Evolutionary conservation across 2,113 vertebrate genomes (phyloP).

Genomic region (Crotophaga sulcirostris): DNA sequence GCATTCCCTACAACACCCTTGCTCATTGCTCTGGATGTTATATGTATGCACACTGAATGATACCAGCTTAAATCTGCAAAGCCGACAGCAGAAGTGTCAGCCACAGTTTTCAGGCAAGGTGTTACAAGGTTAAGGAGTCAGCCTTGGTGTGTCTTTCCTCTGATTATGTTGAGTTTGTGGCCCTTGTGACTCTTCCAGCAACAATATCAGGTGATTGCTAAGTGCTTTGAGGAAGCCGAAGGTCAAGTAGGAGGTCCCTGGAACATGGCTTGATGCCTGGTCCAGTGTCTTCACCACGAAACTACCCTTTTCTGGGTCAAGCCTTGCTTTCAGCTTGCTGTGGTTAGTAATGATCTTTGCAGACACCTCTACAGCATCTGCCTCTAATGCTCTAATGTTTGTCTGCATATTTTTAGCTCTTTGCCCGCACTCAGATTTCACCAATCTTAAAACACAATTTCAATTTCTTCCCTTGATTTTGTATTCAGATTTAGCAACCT

Average conservation of each 20-base stretch:
- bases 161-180: accelerated
- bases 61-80: background rate
- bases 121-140: background rate
- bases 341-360: background rate
- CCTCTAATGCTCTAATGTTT: background rate
- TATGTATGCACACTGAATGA: background rate
- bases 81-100: background rate
- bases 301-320: background rate
- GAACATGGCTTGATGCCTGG: background rate
- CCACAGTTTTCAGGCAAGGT: background rate
- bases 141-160: background rate
- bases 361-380: background rate
- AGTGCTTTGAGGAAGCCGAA: background rate
- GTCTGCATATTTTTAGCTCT: background rate
- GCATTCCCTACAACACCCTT: background rate
- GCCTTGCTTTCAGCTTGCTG: slow-evolving; percentile 11
- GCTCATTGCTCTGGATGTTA: background rate
- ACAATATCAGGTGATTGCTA: background rate
- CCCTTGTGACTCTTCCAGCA: background rate
- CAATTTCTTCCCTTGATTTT: slow-evolving; percentile 20
- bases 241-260: background rate
- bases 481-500: slow-evolving; percentile 60
- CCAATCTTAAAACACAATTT: slow-evolving; percentile 21
- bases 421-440: background rate
- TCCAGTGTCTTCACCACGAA: background rate